Evolutionary conservation across 1,140 invertebrate species (phyloP), one percentile per base, ranked within the genome.

Genomic region (Glossosoma conforme): DNA sequence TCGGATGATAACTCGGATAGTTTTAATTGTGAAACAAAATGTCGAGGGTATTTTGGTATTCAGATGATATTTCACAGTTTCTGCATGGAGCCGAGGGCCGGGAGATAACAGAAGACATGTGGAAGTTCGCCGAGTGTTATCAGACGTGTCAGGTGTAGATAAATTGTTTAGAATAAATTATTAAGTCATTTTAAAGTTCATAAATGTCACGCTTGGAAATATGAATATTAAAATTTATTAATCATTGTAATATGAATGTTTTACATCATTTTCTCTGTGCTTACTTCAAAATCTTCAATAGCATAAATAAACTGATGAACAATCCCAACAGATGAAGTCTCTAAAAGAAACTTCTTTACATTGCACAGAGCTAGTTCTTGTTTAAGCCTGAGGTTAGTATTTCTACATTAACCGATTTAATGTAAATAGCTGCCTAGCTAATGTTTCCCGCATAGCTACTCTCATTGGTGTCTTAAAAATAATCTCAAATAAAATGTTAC

Each of bases 151-250:
- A 42, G 48, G 35, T 51, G 18, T 51, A 51, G 48, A 25, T 42
- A 42, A 51, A 50, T 51, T 36, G 30, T 51, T 20, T 51, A 44
- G 33, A 51, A 44, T 51, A 42, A 50, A 33, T 50, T 43, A 50
- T 33, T 35, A 30, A 28, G 32, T 44, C 22, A 44, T 36, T 44
- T 51, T 28, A 25, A 40, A 14, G 14, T 40, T 36, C 9, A 15
- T 38, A 8, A 38, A 25, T 44, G 40, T 44, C 36, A 42, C 32
- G 40, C 48, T 51, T 51, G 33, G 17, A 51, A 24, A 44, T 51
- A 44, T 25, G 25, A 10, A 38, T 18, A 17, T 19, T 17, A 38
- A 38, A 38, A 38, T 10, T 5, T 38, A 17, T 17, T 38, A 15
- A 17, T 33, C n/a, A 33, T n/a, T 33, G 32, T 33, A 33, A 11